phyloP scores from a whole-genome alignment of 1,140 invertebrate genomes.

The Diorhabda sublineata region DNA sequence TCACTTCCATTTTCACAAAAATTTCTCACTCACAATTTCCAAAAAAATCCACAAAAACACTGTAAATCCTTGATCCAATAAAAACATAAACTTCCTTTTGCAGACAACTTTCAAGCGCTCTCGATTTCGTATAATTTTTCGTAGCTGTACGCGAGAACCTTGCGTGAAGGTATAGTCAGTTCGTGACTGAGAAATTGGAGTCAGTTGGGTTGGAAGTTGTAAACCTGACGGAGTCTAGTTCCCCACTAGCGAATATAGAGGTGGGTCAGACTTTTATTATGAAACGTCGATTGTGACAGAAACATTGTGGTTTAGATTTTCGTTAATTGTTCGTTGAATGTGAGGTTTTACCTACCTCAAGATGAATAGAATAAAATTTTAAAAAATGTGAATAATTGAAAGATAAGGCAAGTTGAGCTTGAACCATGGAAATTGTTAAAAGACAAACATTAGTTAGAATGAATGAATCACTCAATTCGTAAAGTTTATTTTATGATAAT shows the following conservation, averaged over 20 bases:
- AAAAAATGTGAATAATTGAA: too few species aligned
- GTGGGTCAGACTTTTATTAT: neutral
- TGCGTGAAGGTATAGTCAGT: slow-evolving; percentile 6
- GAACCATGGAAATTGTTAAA: too few species aligned
- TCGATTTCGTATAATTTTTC: neutral
- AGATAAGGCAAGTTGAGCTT: too few species aligned
- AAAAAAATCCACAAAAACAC: slow-evolving; percentile 3
- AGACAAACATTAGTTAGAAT: too few species aligned
- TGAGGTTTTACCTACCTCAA: neutral
- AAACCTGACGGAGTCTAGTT: slow-evolving; percentile 9
- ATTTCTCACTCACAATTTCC: neutral
- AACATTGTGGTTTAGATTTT: neutral
- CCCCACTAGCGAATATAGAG: slow-evolving; percentile 1
- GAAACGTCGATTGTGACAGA: neutral
- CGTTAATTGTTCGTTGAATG: neutral
- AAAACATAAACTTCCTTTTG: too few species aligned
- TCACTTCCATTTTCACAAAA: slow-evolving; percentile 12
- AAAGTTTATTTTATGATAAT: too few species aligned
- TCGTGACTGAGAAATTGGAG: slow-evolving; percentile 7
- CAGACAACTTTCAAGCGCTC: neutral
- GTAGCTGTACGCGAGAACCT: slow-evolving; percentile 6
- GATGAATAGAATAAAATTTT: too few species aligned
- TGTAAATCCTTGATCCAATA: neutral
- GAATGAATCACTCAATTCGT: too few species aligned
- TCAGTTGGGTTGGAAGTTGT: neutral